Evolutionary conservation across 92 coral and sea anemone genomes (phyloP), one percentile per base, ranked within the genome.

Genomic region (Epizoanthus illoricatus): DNA sequence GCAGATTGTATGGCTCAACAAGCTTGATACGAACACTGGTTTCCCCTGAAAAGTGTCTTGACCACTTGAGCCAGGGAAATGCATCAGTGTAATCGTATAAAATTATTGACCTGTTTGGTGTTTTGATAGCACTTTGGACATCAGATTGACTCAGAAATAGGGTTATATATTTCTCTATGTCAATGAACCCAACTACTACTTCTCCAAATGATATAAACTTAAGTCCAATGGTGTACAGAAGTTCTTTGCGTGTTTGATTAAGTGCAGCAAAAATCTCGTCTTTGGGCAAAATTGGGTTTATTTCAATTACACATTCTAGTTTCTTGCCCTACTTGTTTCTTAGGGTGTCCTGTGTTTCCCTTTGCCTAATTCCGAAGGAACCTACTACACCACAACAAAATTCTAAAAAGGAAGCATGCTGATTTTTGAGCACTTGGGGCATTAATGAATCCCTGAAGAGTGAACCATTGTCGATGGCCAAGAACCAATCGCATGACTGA

Each of bases 21-120:
- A 89, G 41, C 45, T 89, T 89, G 57, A 85, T 80, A 45, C 92
- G 23, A 52, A 83, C 75, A 81, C 86, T 85, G 45, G 86, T 73
- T 74, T 73, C 85, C 47, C 89, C 92, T 13, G 86, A 75, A 69
- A 86, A 86, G 78, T 89, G 89, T 19, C 90, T 45, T 41, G 92
- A 89, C 90, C 92, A 89, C 72, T 87, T 90, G 41, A 83, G 80
- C 84, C 90, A 86, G 18, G 91, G 90, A 40, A 85, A 84, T 36
- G 69, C 39, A 55, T 90, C 88, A 28, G 92, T 86, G 85, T 78
- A 90, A 28, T 86, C 85, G 60, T 80, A 76, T 18, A 89, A 5
- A 8, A 83, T 73, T 7, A 84, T 42, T 24, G 54, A 28, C 47
- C 83, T 68, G 9, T 83, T 67, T 19, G 92, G 90, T 39, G 71